Base-by-base conservation (phyloP, 2,888 invertebrate species). In the Leucania comma region DNA sequence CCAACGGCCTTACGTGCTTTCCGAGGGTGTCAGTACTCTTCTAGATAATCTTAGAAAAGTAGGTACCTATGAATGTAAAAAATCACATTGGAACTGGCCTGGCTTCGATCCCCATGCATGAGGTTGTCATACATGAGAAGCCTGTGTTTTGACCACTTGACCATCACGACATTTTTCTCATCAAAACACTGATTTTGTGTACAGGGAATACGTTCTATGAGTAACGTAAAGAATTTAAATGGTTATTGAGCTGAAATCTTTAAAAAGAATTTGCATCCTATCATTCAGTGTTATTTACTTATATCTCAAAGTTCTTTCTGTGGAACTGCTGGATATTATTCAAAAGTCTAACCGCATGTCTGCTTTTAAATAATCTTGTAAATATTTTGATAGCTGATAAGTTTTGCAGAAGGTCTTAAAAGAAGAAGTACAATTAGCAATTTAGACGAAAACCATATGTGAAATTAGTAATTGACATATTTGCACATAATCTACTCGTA, bases 241-340 rank as follows among this genome's bases (percentile, higher is more conserved):
- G 26, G 20, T 22, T n/a, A 24, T 46, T n/a, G n/a, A 32, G 32
- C 20, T 22, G 29, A 53, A 29, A 61, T 63, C 17, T 50, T 63
- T 29, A 32, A 38, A 51, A 63, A 42, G 14, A 54, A 46, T 14
- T 35, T 26, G 3, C 26, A 62, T 22, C 24, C 35, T 54, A 46
- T 42, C 38, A 42, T 32, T 42, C 20, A 50, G 12, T 48, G 24
- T 56, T 54, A 22, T 64, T 65, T 50, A 29, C 10, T 50, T 17
- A 10, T 32, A 46, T 48, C 60, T 72, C 24, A 14, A 24, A 24
- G 12, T 38, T 50, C 0, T 59, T 51, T 51, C 57, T 56, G 57
- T 20, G 17, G 42, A 66, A 53, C 46, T 10, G 26, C 29, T 75
- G 76, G 53, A 75, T 54, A 48, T 67, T 58, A 38, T 53, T 46